Evolutionary conservation across 2,113 vertebrate species (phyloP).

Genomic region (Naja naja): DNA sequence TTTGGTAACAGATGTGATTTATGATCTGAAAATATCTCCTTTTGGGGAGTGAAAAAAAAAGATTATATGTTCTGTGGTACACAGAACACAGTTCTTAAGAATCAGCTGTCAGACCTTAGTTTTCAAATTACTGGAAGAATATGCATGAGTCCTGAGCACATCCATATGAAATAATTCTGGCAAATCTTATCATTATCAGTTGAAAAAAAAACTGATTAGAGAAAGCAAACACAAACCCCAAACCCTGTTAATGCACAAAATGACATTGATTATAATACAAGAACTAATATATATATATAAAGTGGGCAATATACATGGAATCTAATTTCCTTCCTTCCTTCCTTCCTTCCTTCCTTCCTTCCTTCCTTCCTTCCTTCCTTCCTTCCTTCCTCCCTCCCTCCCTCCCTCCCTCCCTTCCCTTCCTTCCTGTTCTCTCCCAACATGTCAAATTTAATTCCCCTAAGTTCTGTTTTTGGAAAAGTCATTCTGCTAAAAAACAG

Average conservation of each 20-base stretch:
- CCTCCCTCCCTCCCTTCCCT: too few species aligned
- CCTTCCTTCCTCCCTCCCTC: too few species aligned
- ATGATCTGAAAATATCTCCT: not conserved
- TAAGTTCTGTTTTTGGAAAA: not conserved
- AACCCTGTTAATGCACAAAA: not conserved
- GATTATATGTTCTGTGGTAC: not conserved
- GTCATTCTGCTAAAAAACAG: not conserved
- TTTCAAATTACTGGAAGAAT: not conserved
- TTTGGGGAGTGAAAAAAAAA: not conserved
- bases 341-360: too few species aligned
- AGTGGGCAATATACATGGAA: not conserved
- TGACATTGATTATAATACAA: not conserved
- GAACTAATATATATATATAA: not conserved
- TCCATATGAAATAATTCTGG: not conserved
- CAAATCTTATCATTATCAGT: not conserved
- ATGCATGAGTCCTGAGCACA: not conserved
- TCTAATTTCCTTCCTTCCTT: not conserved
- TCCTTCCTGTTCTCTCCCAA: not conserved
- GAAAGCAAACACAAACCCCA: not conserved
- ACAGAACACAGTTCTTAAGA: not conserved
- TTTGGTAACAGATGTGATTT: not conserved
- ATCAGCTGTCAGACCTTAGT: not conserved
- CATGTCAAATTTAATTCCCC: not conserved
- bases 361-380: too few species aligned
- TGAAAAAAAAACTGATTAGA: not conserved